A percentile compares a stretch with the other conserved stretches of the same genome.
phyloP scores from a whole-genome alignment of 2,113 vertebrate genomes.

The Chionomys nivalis region DNA sequence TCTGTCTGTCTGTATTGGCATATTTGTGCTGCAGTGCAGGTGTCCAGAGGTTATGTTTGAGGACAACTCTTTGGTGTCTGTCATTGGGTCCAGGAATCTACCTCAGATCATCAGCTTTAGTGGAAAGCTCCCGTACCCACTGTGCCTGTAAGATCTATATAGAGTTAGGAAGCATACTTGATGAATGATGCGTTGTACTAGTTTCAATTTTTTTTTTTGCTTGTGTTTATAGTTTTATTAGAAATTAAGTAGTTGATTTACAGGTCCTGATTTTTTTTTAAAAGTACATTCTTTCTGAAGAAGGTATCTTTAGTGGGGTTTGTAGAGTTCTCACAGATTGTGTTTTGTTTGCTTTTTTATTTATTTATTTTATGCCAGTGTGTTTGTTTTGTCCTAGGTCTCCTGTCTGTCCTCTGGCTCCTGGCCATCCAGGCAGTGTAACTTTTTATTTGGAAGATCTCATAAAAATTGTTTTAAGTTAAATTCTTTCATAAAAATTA shows the following conservation, averaged over 20 bases:
- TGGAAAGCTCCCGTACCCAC: neutral
- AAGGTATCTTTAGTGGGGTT: neutral
- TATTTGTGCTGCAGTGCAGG: neutral
- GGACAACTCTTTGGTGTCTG: neutral
- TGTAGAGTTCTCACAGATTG: neutral
- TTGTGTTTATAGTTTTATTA: too few relatives aligned
- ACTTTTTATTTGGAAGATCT: constrained; percentile 19
- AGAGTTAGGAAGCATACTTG: neutral
- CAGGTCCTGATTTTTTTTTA: too few relatives aligned
- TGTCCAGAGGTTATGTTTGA: neutral
- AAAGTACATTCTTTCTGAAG: neutral
- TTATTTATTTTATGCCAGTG: neutral
- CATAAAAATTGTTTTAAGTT: constrained; percentile 40
- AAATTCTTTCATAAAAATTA: neutral
- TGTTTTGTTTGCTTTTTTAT: neutral
- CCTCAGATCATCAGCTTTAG: neutral
- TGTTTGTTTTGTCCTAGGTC: neutral
- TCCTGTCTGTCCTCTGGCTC: neutral
- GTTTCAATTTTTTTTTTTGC: too few relatives aligned
- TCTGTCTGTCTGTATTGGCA: too few relatives aligned
- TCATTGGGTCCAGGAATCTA: neutral
- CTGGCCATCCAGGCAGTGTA: neutral
- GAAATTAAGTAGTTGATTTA: too few relatives aligned
- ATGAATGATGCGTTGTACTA: neutral
- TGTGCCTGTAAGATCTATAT: too few relatives aligned